Base-by-base conservation (phyloP, 2,113 vertebrate genomes). In the Menura novaehollandiae region DNA sequence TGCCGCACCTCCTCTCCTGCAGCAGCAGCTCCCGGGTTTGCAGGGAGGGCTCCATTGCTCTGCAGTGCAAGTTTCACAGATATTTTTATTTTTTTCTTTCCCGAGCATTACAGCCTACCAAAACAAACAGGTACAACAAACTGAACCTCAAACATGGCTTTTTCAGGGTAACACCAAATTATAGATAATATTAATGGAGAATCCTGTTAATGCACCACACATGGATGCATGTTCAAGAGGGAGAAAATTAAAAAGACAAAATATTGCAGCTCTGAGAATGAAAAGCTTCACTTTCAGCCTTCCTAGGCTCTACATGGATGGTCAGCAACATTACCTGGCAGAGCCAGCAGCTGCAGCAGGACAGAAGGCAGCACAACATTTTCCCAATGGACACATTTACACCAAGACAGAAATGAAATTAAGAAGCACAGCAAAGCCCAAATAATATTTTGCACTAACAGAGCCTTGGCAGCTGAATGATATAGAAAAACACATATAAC, bases 401-500 rank as follows among this genome's bases (percentile, higher is more conserved):
- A 52, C 10, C 20, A 21, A n/a, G 53, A n/a, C 15, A 18, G 33
- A 46, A 82, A 46, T 30, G 2, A 39, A 56, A 64, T 24, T 24
- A 30, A 9, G 2, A 59, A 44, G 46, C 6, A 15, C 22, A 60
- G 56, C 74, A 55, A 62, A 71, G n/a, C 64, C 47, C n/a, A 55
- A n/a, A 20, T 53, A 39, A 7, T 39, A 28, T 49, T 72, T 72
- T 35, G 15, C 56, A 63, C 49, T 41, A 26, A 49, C 16, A 52
- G n/a, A 60, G 60, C 11, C 69, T 39, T 28, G 52, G 60, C 68
- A 74, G 37, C 44, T 67, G 87, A 67, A 30, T 11, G 37, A n/a
- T 17, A 21, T 0, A 1, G 5, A 67, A 67, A 33, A 37, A 0
- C 15, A 24, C 2, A 2, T 66, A 9, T 33, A 20, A 44, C 7